Percentiles rank a stretch among this genome's conserved stretches.
These are phyloP conservation scores for Melanogrammus aeglefinus DNA, from an alignment of 2,797 vertebrate genomes.

Conservation along the genomic window DNA sequence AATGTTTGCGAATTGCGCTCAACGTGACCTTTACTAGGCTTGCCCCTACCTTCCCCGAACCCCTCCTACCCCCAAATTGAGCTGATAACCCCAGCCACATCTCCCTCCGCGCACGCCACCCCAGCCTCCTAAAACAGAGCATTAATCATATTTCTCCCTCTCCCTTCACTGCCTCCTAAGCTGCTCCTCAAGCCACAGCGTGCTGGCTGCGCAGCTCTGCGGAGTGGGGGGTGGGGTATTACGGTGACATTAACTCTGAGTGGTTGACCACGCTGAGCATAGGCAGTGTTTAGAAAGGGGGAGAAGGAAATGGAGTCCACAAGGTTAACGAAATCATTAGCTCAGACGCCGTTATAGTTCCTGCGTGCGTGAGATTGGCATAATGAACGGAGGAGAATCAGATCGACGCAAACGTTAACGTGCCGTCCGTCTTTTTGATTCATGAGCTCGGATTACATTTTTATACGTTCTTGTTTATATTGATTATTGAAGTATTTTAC, in stretches of 20 bases:
- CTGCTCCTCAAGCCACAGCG: constrained; percentile 58
- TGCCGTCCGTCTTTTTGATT: constrained; percentile 3
- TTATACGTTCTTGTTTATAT: not conserved
- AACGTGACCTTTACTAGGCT: constrained; percentile 23
- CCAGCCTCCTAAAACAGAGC: constrained; percentile 62
- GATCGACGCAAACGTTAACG: not conserved
- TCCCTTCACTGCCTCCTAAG: constrained; percentile 69
- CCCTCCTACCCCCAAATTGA: constrained; percentile 51
- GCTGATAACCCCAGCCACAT: constrained; percentile 41
- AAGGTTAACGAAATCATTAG: constrained; percentile 35
- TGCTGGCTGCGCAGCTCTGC: constrained; percentile 42
- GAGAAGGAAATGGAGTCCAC: constrained; percentile 19
- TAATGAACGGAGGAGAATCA: not conserved
- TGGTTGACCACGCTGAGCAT: constrained; percentile 45
- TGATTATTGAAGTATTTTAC: not conserved
- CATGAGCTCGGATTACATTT: not conserved
- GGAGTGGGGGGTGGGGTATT: constrained; percentile 41
- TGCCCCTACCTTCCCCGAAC: constrained; percentile 20
- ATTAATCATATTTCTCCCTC: constrained; percentile 65
- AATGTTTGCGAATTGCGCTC: not conserved
- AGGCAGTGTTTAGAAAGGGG: constrained; percentile 18
- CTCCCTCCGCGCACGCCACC: constrained; percentile 19
- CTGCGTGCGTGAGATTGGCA: constrained; percentile 11
- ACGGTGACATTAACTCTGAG: constrained; percentile 46
- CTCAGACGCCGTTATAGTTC: constrained; percentile 1